phyloP scores from a whole-genome alignment of 1,140 invertebrate species.

The Drosophila kepulauana region DNA sequence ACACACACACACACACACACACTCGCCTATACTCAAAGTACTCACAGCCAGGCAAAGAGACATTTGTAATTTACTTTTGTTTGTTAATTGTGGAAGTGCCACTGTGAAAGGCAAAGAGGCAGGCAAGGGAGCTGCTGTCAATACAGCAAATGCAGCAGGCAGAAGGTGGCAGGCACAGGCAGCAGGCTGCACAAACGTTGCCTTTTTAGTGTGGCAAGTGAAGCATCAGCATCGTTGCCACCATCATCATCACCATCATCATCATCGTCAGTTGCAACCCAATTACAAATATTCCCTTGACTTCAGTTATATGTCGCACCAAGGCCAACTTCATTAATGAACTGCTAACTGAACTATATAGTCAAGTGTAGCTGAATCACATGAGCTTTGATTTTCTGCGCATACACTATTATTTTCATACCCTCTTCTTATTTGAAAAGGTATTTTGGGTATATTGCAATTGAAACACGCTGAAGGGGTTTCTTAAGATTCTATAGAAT shows the following conservation, averaged over 20 bases:
- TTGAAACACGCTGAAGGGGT: no score
- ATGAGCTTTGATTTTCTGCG: neutral
- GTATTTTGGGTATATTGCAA: no score
- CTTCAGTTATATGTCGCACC: slow-evolving; percentile 2
- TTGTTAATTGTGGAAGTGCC: slow-evolving; percentile 50
- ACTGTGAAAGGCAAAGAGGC: slow-evolving; percentile 2
- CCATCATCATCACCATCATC: neutral
- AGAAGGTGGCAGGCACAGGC: neutral
- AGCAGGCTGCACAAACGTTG: neutral
- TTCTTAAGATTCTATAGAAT: no score
- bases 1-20: slow-evolving; percentile 24
- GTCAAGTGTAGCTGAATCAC: neutral
- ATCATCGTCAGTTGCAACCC: neutral
- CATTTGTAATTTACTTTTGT: slow-evolving; percentile 60
- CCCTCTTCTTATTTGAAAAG: no score
- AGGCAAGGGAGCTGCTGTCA: neutral
- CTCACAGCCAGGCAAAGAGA: slow-evolving; percentile 12
- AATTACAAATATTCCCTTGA: slow-evolving; percentile 9
- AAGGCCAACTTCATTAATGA: slow-evolving; percentile 7
- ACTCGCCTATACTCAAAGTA: slow-evolving; percentile 4
- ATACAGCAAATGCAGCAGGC: neutral
- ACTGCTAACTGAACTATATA: neutral
- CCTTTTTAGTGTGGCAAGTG: slow-evolving; percentile 5
- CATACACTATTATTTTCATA: no score
- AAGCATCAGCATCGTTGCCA: neutral